A percentile compares a stretch with the other conserved stretches of the same genome.
Conservation (phyloP, 1,140 invertebrate species). For the Drosophila arawakana region DNA sequence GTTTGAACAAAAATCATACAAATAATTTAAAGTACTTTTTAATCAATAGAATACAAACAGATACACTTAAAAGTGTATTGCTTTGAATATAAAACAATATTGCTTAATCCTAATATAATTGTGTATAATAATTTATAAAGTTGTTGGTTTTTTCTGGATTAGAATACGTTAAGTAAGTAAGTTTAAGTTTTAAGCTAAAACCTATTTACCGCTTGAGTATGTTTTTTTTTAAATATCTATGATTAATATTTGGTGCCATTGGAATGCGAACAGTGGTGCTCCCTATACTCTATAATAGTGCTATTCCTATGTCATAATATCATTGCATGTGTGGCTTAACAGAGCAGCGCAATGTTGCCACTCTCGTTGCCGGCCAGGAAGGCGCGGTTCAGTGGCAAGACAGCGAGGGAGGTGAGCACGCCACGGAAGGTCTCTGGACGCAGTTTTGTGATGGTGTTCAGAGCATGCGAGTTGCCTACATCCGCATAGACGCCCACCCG, state of each 20-base stretch:
- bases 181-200: slow-evolving; percentile 8
- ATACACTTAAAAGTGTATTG: slow-evolving; percentile 17
- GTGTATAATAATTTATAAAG: slow-evolving; percentile 19
- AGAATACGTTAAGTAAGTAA: slow-evolving; percentile 2
- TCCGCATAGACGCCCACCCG: slow-evolving; percentile 94
- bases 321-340: slow-evolving; percentile 85
- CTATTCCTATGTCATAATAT: slow-evolving; percentile 17
- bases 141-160: slow-evolving; percentile 25
- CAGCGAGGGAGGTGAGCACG: slow-evolving; percentile 93
- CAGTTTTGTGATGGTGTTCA: slow-evolving; percentile 93
- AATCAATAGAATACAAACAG: slow-evolving; percentile 33
- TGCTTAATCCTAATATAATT: slow-evolving; percentile 28
- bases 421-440: slow-evolving; percentile 96
- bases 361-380: slow-evolving; percentile 95
- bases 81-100: slow-evolving; percentile 16
- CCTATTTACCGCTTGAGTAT: slow-evolving; percentile 31
- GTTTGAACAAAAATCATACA: no score
- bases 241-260: slow-evolving; percentile 75
- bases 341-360: slow-evolving; percentile 93
- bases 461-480: slow-evolving; percentile 88
- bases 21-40: slow-evolving; percentile 12
- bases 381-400: slow-evolving; percentile 94
- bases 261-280: background rate
- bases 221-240: slow-evolving; percentile 44
- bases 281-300: slow-evolving; percentile 2